Evolutionary conservation across 64 coral and sea anemone species (phyloP), one percentile per base, ranked within the genome.

Genomic region (Stichodactyla helianthus): DNA sequence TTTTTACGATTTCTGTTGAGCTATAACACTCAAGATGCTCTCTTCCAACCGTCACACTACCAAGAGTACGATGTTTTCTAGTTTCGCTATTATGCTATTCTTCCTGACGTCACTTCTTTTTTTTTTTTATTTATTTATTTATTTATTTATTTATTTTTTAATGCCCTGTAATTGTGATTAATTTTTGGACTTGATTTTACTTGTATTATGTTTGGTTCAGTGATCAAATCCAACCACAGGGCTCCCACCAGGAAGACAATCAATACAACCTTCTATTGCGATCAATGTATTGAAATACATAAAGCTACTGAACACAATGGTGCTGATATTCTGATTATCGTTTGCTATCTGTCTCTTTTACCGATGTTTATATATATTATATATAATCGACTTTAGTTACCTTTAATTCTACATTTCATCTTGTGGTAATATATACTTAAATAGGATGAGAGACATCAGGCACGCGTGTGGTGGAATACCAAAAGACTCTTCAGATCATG

Each of bases 241-340:
- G 50, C 15, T 28, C 25, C 50, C 11, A 79, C 51, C 77, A n/a
- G 6, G 6, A 18, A 18, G 9, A 65, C 62, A 65, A 9, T 17
- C 62, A 65, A 65, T 19, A 20, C 62, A n/a, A n/a, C n/a, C 19
- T 18, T 65, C 62, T 6, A 65, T 22, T 65, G 62, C 31, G 15
- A 79, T 79, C 50, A 31, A 79, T 50, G 77, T 79, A 17, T 25
- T 79, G 15, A 79, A 79, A 26, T 79, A 79, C 50, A 79, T 16
- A 79, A 79, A 79, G 77, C 27, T 79, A 7, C 28, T 79, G 19
- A 79, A 79, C 22, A 79, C 77, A 50, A 50, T 79, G 77, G 6
- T 79, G 0, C 16, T 79, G 17, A 20, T 79, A 79, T 5, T 79
- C 28, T 79, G 6, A 79, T 31, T 79, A 22, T 65, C 10, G 20